Evolutionary conservation across 2,113 vertebrate genomes (phyloP), one percentile per base, ranked within the genome.

Genomic region (Crotalus viridis): DNA sequence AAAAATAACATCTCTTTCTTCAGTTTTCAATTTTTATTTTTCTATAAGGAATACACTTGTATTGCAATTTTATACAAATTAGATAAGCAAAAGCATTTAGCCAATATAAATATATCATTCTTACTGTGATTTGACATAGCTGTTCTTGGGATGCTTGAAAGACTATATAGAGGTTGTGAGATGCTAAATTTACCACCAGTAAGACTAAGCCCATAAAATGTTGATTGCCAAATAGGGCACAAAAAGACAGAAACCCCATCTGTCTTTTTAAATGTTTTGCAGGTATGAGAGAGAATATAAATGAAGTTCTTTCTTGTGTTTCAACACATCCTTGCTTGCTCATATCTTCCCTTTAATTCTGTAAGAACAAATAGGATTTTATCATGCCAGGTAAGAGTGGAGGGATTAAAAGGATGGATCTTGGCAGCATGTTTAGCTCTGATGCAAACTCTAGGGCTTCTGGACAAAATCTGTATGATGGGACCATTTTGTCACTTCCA

Each of bases 21-120:
- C 59, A 69, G 54, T 88, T 88, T 69, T 59, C 48, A 13, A 39
- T 69, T 54, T 87, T 88, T 88, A 43, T 92, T 54, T 92, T 91
- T 61, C 55, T 51, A 28, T 28, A 87, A 51, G 91, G 86, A 88
- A 88, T 39, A 54, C 21, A 39, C n/a, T 55, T 88, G 33, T 59
- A 59, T 59, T 85, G 17, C 28, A 61, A 87, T 48, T 61, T n/a
- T 24, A 54, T 92, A 13, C 21, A 92, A 81, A 81, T 92, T 69
- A 69, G 57, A 21, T 61, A 69, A n/a, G 81, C 28, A 54, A 39
- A 8, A 48, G 43, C 28, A 43, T 92, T 92, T 64, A 52, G 43
- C 21, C 87, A 22, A 6, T 24, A 43, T 46, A 85, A 51, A 64
- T 52, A 39, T 54, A 88, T 69, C 46, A 54, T 28, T 91, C 56